Conservation (phyloP, 2,888 invertebrate genomes). For the Agrotis clavis region DNA sequence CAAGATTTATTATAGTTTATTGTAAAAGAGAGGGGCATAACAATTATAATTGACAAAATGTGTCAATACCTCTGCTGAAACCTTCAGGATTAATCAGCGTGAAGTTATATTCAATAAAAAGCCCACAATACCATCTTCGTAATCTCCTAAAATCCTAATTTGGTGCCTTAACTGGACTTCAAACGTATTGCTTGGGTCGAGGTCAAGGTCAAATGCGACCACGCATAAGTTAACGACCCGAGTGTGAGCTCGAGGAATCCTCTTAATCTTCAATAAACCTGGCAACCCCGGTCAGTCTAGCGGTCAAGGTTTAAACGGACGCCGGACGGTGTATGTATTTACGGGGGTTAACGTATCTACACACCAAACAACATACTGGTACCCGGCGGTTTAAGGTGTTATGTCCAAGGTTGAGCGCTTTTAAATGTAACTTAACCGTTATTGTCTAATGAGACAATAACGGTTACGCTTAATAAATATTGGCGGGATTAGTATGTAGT, state of each 20-base stretch:
- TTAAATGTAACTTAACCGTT: too few species aligned
- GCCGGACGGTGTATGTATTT: not conserved
- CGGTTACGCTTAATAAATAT: too few species aligned
- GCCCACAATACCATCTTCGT: not conserved
- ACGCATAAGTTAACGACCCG: constrained; percentile 33
- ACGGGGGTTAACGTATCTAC: not conserved
- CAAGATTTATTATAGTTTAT: too few species aligned
- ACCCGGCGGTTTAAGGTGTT: too few species aligned
- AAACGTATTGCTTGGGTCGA: constrained; percentile 30
- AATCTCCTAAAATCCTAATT: constrained; percentile 18
- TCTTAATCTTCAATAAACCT: constrained; percentile 50
- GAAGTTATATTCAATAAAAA: not conserved
- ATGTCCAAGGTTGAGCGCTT: too few species aligned
- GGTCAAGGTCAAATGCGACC: constrained; percentile 32
- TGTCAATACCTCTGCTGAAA: too few species aligned
- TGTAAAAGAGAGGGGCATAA: too few species aligned
- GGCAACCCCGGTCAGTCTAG: constrained; percentile 35
- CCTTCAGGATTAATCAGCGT: too few species aligned
- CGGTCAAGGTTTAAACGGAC: constrained; percentile 33
- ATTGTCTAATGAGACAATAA: too few species aligned
- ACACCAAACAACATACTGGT: too few species aligned
- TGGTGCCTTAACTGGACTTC: constrained; percentile 6
- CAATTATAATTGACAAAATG: too few species aligned
- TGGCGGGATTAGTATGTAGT: too few species aligned
- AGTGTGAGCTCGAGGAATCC: constrained; percentile 31